Evolutionary conservation across 2,113 vertebrate genomes (phyloP).

Genomic region (Mugil cephalus): DNA sequence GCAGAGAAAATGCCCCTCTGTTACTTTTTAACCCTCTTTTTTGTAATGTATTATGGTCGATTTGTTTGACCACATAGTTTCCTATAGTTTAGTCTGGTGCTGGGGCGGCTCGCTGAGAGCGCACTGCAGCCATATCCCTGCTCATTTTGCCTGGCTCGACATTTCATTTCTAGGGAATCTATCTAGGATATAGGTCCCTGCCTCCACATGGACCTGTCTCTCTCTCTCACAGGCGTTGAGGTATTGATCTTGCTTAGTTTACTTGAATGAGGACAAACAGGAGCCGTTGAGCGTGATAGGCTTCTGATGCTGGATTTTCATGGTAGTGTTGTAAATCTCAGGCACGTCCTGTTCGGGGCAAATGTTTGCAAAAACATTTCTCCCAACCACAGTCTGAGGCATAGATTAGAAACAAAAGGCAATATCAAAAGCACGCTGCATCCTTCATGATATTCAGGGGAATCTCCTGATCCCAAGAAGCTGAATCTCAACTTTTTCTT

Average conservation of each 20-base stretch:
- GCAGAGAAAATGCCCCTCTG: not conserved
- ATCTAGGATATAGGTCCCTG: slow-evolving; percentile 7
- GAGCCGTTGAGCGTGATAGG: not conserved
- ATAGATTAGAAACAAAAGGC: slow-evolving; percentile 9
- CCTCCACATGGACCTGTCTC: not conserved
- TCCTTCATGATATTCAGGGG: slow-evolving; percentile 19
- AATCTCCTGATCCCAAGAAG: slow-evolving; percentile 46
- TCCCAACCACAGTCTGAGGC: slow-evolving; percentile 2
- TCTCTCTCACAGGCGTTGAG: not conserved
- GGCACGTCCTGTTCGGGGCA: slow-evolving; percentile 1
- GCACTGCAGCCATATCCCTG: not conserved
- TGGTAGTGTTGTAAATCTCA: not conserved
- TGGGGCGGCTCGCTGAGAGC: not conserved
- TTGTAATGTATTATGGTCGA: not conserved
- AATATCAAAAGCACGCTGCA: slow-evolving; percentile 25
- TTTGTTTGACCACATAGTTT: not conserved
- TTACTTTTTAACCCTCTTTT: not conserved
- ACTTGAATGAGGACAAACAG: not conserved
- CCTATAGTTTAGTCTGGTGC: not conserved
- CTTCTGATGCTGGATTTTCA: not conserved
- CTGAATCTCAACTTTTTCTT: slow-evolving; percentile 46
- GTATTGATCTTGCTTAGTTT: not conserved
- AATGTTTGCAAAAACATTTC: slow-evolving; percentile 5
- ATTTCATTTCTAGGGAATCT: slow-evolving; percentile 16
- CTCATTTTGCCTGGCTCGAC: not conserved